phyloP scores from a whole-genome alignment of 2,888 invertebrate species.

The Drosophila mulleri region DNA sequence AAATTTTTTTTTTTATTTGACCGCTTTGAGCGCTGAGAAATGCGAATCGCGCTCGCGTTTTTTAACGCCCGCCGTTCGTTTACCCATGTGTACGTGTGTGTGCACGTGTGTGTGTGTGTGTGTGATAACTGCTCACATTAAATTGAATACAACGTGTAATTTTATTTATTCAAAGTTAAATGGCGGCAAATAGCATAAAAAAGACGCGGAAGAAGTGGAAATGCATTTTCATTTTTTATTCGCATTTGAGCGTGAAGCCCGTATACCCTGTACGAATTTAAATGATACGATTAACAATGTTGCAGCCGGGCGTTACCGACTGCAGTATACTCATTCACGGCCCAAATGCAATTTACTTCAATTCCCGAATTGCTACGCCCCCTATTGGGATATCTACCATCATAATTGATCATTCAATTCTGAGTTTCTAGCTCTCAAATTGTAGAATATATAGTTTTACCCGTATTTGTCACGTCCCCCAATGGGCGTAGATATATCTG shows the following conservation, averaged over 20 bases:
- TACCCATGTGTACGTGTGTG: neutral
- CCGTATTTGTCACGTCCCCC: no score
- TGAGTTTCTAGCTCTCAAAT: no score
- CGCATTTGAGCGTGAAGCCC: conserved; percentile 61
- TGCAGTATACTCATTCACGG: no score
- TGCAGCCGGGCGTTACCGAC: no score
- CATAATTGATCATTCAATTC: no score
- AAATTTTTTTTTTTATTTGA: neutral
- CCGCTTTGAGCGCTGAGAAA: conserved; percentile 38
- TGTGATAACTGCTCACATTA: conserved; percentile 54
- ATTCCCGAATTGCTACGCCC: no score
- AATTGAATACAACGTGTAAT: conserved; percentile 72
- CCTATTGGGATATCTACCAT: no score
- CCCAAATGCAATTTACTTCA: no score
- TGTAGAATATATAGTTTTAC: no score
- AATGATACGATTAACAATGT: neutral
- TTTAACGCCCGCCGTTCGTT: conserved; percentile 41
- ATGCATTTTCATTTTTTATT: conserved; percentile 60
- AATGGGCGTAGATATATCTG: no score
- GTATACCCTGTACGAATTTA: conserved; percentile 13
- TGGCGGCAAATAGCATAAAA: conserved; percentile 52
- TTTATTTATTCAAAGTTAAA: conserved; percentile 75
- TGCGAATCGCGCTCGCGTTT: conserved; percentile 42
- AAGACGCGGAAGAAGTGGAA: conserved; percentile 27
- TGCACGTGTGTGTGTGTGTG: conserved; percentile 15